A percentile compares a stretch with the other conserved stretches of the same genome.
phyloP scores from a whole-genome alignment of 2,888 invertebrate genomes.

The Catonia carolina region DNA sequence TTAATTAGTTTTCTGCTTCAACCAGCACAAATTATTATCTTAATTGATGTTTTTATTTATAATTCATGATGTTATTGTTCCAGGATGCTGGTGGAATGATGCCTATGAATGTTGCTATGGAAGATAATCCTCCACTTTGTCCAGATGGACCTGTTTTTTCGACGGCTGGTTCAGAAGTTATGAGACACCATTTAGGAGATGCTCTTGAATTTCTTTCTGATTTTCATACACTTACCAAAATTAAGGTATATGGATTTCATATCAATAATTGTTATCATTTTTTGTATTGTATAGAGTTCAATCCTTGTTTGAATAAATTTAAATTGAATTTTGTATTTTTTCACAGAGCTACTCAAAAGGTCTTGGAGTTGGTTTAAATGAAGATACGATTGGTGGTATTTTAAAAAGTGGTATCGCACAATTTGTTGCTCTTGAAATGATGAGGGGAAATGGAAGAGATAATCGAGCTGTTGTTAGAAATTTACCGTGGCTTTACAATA shows the following conservation, averaged over 20 bases:
- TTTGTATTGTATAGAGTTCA: background rate
- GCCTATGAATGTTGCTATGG: constrained; percentile 64
- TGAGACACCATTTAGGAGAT: constrained; percentile 86
- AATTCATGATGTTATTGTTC: too few relatives aligned
- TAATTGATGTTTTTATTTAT: too few relatives aligned
- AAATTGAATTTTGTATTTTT: too few relatives aligned
- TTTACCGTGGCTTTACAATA: constrained; percentile 85
- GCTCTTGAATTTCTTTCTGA: constrained; percentile 92
- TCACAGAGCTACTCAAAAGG: constrained; percentile 20
- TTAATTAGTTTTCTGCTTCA: too few relatives aligned
- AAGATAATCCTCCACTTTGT: constrained; percentile 47
- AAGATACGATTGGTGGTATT: constrained; percentile 93
- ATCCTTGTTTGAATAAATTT: background rate
- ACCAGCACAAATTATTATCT: too few relatives aligned
- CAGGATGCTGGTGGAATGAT: constrained; percentile 87
- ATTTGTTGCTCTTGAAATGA: constrained; percentile 89
- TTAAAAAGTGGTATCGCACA: constrained; percentile 94
- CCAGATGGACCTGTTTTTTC: constrained; percentile 50
- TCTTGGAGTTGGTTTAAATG: constrained; percentile 69
- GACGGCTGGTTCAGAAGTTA: constrained; percentile 89
- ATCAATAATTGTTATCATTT: constrained; percentile 17
- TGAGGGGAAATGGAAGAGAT: constrained; percentile 77
- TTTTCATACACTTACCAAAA: constrained; percentile 91
- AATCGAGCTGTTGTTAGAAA: constrained; percentile 71
- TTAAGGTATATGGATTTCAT: constrained; percentile 61